These are phyloP conservation scores for Lacanobia wlatinum DNA, from an alignment of 2,888 invertebrate species.

Conservation along the genomic window DNA sequence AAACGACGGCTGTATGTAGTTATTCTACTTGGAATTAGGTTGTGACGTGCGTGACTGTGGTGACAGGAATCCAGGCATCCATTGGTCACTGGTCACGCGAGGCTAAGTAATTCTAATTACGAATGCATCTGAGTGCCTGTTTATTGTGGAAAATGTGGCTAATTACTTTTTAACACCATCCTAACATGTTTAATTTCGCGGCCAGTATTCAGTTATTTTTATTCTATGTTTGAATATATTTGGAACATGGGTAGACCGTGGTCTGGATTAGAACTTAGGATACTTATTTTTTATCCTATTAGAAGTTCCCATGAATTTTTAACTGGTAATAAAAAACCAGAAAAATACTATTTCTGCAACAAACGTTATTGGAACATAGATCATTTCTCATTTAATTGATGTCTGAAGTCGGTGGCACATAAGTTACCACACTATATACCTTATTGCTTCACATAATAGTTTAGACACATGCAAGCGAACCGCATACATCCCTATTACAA, in stretches of 20 bases:
- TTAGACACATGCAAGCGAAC: conserved; percentile 18
- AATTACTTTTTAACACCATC: conserved; percentile 22
- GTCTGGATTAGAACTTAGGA: not conserved
- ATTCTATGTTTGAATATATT: not conserved
- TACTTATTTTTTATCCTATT: not conserved
- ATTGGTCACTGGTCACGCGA: conserved; percentile 58
- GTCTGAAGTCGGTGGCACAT: conserved; percentile 3
- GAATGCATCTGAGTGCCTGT: conserved; percentile 48
- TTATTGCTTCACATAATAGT: conserved; percentile 19
- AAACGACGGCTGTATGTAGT: conserved; percentile 34
- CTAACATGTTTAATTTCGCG: not conserved
- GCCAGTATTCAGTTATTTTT: not conserved
- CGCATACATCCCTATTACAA: conserved; percentile 11
- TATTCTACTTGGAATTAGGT: conserved; percentile 56
- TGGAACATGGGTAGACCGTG: not conserved
- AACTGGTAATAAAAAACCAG: not conserved
- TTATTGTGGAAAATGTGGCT: conserved; percentile 49
- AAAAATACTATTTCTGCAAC: not conserved
- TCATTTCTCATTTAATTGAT: not conserved
- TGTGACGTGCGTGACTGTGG: conserved; percentile 57
- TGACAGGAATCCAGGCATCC: conserved; percentile 43
- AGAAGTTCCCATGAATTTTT: not conserved
- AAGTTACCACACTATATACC: not conserved
- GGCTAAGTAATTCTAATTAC: conserved; percentile 39
- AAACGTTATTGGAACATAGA: conserved; percentile 5